Percentiles rank a stretch among this genome's conserved stretches.
Evolutionary conservation across 1,140 invertebrate species (phyloP).

Genomic region (Drosophila watanabei): DNA sequence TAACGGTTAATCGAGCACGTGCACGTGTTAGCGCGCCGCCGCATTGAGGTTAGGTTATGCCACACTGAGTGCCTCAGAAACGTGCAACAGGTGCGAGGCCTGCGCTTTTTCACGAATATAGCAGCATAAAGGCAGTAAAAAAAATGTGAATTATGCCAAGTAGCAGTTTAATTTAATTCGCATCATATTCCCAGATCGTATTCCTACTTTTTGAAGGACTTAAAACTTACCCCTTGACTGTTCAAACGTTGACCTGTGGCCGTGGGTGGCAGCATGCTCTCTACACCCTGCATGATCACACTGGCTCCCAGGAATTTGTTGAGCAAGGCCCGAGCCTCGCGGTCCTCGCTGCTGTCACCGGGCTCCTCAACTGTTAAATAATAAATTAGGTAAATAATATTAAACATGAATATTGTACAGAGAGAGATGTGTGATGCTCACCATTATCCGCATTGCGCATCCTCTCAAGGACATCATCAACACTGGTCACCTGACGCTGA

Average conservation of each 20-base stretch:
- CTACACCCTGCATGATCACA: conserved; percentile 89
- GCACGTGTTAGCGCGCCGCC: conserved; percentile 21
- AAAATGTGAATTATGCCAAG: neutral
- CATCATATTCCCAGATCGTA: no score
- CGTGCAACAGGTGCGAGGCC: conserved; percentile 11
- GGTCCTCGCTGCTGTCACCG: conserved; percentile 88
- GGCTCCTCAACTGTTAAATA: conserved; percentile 87
- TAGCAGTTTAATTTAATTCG: neutral
- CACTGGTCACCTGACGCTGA: conserved; percentile 88
- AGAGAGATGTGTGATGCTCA: conserved; percentile 69
- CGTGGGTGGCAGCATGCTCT: conserved; percentile 68
- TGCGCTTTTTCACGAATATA: neutral
- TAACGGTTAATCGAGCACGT: conserved; percentile 48
- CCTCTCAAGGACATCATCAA: conserved; percentile 90
- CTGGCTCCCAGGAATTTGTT: conserved; percentile 93
- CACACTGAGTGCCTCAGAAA: neutral
- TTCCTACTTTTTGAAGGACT: neutral
- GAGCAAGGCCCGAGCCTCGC: conserved; percentile 90
- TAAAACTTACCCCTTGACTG: conserved; percentile 68
- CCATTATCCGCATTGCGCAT: conserved; percentile 91
- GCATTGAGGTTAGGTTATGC: conserved; percentile 32
- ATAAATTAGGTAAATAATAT: neutral
- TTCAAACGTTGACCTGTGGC: conserved; percentile 52
- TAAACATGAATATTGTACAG: neutral
- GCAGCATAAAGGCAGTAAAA: neutral